Conservation (phyloP, 2,113 vertebrate genomes). For the Uropsilus gracilis region DNA sequence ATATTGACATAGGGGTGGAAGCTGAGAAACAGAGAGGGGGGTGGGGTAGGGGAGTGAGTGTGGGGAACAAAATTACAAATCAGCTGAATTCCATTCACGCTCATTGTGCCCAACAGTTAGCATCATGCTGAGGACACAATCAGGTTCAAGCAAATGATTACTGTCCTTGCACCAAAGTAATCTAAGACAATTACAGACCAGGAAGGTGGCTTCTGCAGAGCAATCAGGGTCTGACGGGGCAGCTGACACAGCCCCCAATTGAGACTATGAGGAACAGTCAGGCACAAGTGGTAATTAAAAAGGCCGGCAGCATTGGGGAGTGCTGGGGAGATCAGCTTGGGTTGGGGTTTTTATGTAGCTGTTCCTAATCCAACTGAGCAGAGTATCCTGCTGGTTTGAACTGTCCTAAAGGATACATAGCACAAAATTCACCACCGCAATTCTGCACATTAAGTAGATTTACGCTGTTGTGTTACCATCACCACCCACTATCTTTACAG, state of each 20-base stretch:
- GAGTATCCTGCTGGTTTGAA: background rate
- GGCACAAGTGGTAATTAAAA: background rate
- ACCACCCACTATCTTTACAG: too few species aligned
- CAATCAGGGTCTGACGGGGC: slow-evolving; percentile 13
- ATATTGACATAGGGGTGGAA: background rate
- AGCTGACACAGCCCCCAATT: background rate
- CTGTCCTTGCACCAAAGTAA: background rate
- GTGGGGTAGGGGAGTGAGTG: background rate
- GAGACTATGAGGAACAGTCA: slow-evolving; percentile 18
- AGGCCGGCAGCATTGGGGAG: background rate
- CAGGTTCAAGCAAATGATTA: slow-evolving; percentile 56
- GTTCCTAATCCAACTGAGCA: background rate
- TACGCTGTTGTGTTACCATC: background rate
- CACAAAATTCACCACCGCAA: background rate
- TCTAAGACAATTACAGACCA: slow-evolving; percentile 59
- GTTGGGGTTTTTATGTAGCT: background rate
- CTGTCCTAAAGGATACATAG: background rate
- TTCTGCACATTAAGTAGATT: background rate
- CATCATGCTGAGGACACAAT: slow-evolving; percentile 37
- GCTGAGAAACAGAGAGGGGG: background rate
- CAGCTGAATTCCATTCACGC: background rate
- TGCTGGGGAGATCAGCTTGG: too few species aligned
- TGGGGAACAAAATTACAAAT: background rate
- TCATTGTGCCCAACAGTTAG: background rate
- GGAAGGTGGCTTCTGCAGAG: slow-evolving; percentile 8